Evolutionary conservation across 1,140 invertebrate genomes (phyloP), one percentile per base, ranked within the genome.

Genomic region (Drosophila funebris): DNA sequence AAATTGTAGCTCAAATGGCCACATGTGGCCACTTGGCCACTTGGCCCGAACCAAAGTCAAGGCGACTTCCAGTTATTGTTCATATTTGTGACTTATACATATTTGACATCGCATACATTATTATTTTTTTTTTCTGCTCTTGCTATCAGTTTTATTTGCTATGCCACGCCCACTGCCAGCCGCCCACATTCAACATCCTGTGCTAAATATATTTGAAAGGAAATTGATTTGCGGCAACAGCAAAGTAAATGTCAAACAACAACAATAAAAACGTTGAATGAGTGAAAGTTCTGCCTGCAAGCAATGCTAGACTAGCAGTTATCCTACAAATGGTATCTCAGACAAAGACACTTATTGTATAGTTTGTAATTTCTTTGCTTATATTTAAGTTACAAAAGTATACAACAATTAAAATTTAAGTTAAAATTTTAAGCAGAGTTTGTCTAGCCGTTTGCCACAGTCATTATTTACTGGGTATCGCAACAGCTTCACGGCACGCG

Each of bases 191-290:
- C 9, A 16, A 22, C 44, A 76, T 79, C 73, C 80, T 84, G 80
- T 43, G 73, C 80, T 84, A 84, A 84, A 84, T 79, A 79, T 84
- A 84, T 84, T 84, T 76, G 67, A 84, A 73, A 76, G 80, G 68
- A 84, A 84, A 84, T 84, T 84, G 80, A 84, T 84, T 84, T 84
- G 80, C 64, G 80, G 79, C 60, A 70, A 54, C 64, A 41, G 33
- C n/a, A 41, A 13, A 58, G 56, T 9, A 64, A 66, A 64, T 29
- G 36, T 57, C 53, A 52, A 69, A 43, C 44, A 52, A 44, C 29
- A 57, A 54, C 18, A 69, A 53, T 16, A 18, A 68, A 11, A 31
- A 13, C 11, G 9, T 50, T 36, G 5, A 3, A 46, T 5, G 29
- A 37, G 29, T 29, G 11, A 22, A 64, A 24, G 37, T 20, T 11